Conservation (phyloP, 2,113 vertebrate genomes). For the Protomyctophum bolini region DNA sequence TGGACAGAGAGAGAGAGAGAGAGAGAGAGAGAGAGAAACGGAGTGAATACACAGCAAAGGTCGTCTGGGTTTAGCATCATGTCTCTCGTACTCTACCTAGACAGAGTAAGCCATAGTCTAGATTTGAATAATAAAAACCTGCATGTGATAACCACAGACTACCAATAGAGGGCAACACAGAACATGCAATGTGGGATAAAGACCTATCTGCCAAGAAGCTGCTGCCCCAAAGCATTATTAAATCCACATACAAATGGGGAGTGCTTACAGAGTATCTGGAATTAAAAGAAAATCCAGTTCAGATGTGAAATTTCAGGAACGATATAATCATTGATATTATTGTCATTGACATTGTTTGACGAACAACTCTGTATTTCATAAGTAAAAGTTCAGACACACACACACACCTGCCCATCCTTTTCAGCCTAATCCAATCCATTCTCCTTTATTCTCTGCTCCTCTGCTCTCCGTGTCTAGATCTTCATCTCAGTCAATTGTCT, state of each 20-base stretch:
- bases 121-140: neutral
- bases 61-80: too few species aligned
- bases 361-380: neutral
- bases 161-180: constrained; percentile 65
- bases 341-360: neutral
- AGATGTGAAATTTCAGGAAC: too few species aligned
- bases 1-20: too few species aligned
- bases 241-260: neutral
- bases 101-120: constrained; percentile 22
- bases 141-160: constrained; percentile 22
- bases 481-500: constrained; percentile 99
- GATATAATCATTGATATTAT: too few species aligned
- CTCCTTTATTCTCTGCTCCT: neutral
- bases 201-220: neutral
- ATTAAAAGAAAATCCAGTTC: too few species aligned
- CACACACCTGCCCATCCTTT: neutral
- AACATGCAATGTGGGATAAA: constrained; percentile 8
- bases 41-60: too few species aligned
- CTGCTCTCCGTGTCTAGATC: constrained; percentile 79
- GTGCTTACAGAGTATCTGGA: too few species aligned
- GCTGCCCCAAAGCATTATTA: neutral
- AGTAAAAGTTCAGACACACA: too few species aligned
- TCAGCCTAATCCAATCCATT: too few species aligned
- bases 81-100: too few species aligned
- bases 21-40: too few species aligned